Evolutionary conservation across 2,888 invertebrate species (phyloP).

Genomic region (Sthenelais limicola): DNA sequence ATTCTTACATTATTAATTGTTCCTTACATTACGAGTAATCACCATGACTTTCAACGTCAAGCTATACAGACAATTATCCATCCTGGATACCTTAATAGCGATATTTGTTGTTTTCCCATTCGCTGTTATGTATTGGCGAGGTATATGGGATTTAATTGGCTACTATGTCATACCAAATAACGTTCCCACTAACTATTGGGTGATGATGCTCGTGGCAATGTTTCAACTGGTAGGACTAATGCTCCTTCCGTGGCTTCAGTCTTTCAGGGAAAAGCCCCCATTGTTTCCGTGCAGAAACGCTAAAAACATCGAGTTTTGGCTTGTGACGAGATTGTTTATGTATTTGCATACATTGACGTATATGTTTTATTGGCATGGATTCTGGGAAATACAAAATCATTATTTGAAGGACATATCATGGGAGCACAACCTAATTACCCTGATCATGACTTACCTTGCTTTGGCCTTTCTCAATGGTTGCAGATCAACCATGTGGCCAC

Average conservation of each 20-base stretch:
- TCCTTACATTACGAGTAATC: too few relatives aligned
- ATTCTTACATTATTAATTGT: too few relatives aligned
- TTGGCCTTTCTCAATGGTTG: not conserved
- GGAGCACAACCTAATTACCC: not conserved
- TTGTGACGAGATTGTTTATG: conserved; percentile 20
- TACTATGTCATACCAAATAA: conserved; percentile 7
- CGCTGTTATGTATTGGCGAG: conserved; percentile 13
- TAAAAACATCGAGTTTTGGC: conserved; percentile 5
- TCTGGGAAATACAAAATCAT: conserved; percentile 13
- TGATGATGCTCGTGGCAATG: not conserved
- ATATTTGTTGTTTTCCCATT: conserved; percentile 22
- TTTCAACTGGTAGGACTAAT: conserved; percentile 9
- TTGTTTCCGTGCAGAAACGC: too few relatives aligned
- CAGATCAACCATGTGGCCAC: conserved; percentile 39
- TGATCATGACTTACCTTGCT: not conserved
- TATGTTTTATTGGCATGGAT: conserved; percentile 34
- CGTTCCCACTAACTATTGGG: conserved; percentile 17
- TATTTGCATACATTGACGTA: conserved; percentile 14
- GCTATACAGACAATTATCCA: not conserved
- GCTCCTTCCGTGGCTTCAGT: not conserved
- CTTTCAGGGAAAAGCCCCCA: not conserved
- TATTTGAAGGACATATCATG: not conserved
- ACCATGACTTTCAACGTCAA: too few relatives aligned
- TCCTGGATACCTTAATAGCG: conserved; percentile 6
- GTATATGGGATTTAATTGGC: conserved; percentile 23